These are phyloP conservation scores for Saxidomus purpurata DNA, from an alignment of 1,140 invertebrate genomes.

Conservation along the genomic window DNA sequence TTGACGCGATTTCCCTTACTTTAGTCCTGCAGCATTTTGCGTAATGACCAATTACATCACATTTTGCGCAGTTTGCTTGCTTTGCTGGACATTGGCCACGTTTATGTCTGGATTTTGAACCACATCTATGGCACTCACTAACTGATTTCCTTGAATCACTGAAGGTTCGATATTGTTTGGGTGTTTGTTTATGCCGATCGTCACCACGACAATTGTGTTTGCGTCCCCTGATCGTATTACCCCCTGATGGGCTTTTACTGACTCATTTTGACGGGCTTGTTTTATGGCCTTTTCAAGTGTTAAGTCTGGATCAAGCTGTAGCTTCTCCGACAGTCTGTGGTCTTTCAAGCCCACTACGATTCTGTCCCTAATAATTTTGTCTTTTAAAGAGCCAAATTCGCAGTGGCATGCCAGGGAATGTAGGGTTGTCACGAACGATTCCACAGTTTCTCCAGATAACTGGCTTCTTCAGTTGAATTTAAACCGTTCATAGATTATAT, in stretches of 20 bases:
- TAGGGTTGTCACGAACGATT: background rate
- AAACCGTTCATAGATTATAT: background rate
- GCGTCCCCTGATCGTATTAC: background rate
- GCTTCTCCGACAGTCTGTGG: background rate
- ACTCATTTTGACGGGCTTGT: background rate
- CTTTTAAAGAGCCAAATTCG: background rate
- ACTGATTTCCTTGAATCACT: background rate
- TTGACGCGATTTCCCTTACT: background rate
- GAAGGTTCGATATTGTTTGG: background rate
- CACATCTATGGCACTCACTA: background rate
- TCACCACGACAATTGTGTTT: background rate
- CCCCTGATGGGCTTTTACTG: background rate
- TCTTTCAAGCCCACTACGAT: background rate
- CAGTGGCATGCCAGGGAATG: background rate
- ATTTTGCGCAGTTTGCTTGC: background rate
- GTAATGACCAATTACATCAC: background rate
- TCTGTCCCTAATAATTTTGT: background rate
- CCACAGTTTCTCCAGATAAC: background rate
- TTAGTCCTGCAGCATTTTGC: background rate
- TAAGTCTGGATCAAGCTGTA: background rate
- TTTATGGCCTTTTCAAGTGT: background rate
- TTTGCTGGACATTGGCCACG: background rate
- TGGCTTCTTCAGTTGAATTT: background rate
- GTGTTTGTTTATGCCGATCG: too few species aligned
- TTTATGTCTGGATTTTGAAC: background rate